phyloP scores from a whole-genome alignment of 2,888 invertebrate genomes.

The Papilio protenor region DNA sequence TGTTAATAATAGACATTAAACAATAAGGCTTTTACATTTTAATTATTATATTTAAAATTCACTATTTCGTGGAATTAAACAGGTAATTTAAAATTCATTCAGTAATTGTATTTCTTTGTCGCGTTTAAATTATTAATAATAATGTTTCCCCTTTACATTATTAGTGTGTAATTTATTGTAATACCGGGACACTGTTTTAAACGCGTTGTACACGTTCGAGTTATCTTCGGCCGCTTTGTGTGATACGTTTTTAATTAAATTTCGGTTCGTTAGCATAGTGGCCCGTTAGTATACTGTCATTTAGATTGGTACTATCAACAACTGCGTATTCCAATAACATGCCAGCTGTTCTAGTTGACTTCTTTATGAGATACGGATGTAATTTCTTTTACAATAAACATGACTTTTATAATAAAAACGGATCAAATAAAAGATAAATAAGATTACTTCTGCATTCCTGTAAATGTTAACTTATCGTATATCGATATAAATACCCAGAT shows the following conservation, averaged over 20 bases:
- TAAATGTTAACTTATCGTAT: neutral
- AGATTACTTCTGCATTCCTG: neutral
- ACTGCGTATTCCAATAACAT: constrained; percentile 43
- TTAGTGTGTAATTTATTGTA: constrained; percentile 77
- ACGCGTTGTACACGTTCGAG: constrained; percentile 75
- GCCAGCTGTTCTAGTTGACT: constrained; percentile 38
- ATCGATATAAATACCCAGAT: too few species aligned
- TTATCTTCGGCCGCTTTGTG: constrained; percentile 63
- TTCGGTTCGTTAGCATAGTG: constrained; percentile 67
- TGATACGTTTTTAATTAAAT: constrained; percentile 78
- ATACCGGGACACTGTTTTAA: constrained; percentile 74
- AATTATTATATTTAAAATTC: neutral
- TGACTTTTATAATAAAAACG: neutral
- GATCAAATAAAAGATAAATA: neutral
- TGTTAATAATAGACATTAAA: neutral
- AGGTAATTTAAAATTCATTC: constrained; percentile 48
- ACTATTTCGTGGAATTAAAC: neutral
- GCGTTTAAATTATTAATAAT: constrained; percentile 78
- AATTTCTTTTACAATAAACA: neutral
- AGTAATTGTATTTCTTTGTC: constrained; percentile 65
- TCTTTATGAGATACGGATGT: constrained; percentile 16
- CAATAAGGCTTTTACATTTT: neutral
- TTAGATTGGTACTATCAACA: constrained; percentile 56
- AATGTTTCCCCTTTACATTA: constrained; percentile 78
- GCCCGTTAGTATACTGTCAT: constrained; percentile 57